Conservation (phyloP, 2,113 vertebrate genomes). For the Vulpes ferrilata region DNA sequence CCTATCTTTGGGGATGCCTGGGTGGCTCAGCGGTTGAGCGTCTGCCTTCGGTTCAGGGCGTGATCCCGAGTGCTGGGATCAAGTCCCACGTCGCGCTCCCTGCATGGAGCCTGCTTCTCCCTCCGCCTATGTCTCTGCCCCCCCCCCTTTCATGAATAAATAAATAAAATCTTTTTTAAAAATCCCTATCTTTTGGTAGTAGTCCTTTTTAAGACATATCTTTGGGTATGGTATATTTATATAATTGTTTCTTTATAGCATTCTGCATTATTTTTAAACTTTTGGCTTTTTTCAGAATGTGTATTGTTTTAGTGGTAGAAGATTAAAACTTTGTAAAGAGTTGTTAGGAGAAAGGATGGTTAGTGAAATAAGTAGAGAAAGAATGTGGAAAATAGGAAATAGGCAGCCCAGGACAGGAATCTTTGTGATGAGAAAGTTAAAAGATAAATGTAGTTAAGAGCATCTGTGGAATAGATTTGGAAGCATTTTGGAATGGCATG, state of each 20-base stretch:
- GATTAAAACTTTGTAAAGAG: neutral
- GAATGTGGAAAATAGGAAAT: neutral
- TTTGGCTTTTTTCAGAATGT: constrained; percentile 53
- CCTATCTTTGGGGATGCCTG: neutral
- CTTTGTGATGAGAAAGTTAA: neutral
- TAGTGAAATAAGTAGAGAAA: constrained; percentile 34
- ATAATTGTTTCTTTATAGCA: neutral
- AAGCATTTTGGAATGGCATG: neutral
- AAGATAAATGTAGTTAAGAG: neutral
- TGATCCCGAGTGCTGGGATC: too few relatives aligned
- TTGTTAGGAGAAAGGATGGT: constrained; percentile 29
- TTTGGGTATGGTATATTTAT: neutral
- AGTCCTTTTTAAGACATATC: neutral
- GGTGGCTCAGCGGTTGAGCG: too few relatives aligned
- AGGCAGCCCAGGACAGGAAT: neutral
- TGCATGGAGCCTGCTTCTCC: too few relatives aligned
- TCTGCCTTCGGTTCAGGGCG: too few relatives aligned
- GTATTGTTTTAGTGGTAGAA: constrained; percentile 22
- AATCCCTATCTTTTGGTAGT: neutral
- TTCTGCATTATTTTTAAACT: constrained; percentile 53
- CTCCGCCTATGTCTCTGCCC: too few relatives aligned
- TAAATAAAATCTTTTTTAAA: neutral
- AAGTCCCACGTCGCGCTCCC: too few relatives aligned
- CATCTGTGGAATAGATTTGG: neutral
- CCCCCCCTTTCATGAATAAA: too few relatives aligned